Evolutionary conservation across 2,113 vertebrate genomes (phyloP).

Genomic region (Nanger granti): DNA sequence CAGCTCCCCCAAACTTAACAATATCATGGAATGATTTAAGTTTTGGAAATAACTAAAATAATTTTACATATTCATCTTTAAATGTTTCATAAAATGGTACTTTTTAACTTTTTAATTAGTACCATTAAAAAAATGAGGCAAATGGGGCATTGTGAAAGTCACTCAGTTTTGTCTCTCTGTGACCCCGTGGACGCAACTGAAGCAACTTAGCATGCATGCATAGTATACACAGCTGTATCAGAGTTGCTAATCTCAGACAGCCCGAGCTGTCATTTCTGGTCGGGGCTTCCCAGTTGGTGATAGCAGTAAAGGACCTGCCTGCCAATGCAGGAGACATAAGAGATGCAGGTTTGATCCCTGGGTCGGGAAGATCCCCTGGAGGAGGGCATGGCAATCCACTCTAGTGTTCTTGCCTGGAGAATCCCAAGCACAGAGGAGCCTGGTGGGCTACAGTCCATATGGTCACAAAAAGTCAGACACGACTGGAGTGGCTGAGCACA

Average conservation of each 20-base stretch:
- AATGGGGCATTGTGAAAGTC: background rate
- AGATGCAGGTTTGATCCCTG: background rate
- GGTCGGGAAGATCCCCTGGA: background rate
- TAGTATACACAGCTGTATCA: background rate
- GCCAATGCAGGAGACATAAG: background rate
- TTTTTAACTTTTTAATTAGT: background rate
- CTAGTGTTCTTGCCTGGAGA: background rate
- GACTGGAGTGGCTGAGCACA: background rate
- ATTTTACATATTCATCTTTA: background rate
- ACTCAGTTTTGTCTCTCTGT: background rate
- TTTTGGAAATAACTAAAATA: background rate
- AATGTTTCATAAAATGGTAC: background rate
- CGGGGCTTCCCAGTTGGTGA: background rate
- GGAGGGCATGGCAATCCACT: background rate
- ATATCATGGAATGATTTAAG: background rate
- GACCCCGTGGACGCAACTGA: background rate
- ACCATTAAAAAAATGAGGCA: background rate
- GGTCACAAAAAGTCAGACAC: background rate
- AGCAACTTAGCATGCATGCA: background rate
- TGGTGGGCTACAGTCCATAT: background rate
- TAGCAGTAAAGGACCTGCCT: background rate
- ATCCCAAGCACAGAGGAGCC: background rate
- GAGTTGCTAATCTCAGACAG: background rate
- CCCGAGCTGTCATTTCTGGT: background rate
- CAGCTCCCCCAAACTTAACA: background rate